These are phyloP conservation scores for Phataginus tricuspis DNA, from an alignment of 2,797 vertebrate genomes.

Conservation along the genomic window DNA sequence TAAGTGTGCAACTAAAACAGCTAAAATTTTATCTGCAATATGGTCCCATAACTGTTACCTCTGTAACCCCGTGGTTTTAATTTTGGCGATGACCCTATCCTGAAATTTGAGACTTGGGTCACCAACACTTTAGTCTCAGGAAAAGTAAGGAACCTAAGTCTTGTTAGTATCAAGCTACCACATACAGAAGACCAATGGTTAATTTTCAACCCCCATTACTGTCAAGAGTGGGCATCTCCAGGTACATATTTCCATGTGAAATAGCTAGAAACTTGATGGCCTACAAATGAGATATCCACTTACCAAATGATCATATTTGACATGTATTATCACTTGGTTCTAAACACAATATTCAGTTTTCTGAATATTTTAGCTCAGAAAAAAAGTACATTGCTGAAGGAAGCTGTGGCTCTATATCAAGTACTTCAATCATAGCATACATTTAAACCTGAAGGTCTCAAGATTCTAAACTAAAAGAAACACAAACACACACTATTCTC, in stretches of 20 bases:
- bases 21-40: constrained; percentile 40
- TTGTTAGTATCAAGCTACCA: background rate
- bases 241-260: background rate
- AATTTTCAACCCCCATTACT: background rate
- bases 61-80: background rate
- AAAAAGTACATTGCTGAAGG: background rate
- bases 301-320: background rate
- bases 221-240: background rate
- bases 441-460: constrained; percentile 72
- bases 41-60: background rate
- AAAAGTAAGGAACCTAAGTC: background rate
- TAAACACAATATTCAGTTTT: constrained; percentile 23
- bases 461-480: constrained; percentile 74
- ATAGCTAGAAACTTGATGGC: background rate
- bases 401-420: constrained; percentile 49
- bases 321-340: background rate
- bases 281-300: background rate
- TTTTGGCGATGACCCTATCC: background rate
- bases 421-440: constrained; percentile 77
- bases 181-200: background rate
- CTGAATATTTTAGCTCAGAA: background rate
- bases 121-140: background rate
- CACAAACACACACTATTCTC: constrained; percentile 65
- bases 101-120: constrained; percentile 26
- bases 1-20: constrained; percentile 28